A percentile compares a stretch with the other conserved stretches of the same genome.
Conservation (phyloP, 2,888 invertebrate species). For the Agrilus mali region DNA sequence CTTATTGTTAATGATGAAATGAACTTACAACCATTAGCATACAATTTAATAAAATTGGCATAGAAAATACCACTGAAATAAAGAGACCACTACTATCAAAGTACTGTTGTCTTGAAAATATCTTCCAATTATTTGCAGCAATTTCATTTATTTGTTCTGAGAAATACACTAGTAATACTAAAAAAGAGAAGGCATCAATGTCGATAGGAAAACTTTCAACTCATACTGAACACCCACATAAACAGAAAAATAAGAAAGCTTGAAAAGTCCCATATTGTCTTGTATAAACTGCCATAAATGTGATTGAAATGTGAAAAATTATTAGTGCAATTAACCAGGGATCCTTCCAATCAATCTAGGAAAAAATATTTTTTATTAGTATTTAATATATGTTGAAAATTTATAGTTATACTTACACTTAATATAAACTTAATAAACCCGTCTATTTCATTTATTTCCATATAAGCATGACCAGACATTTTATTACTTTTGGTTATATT, state of each 20-base stretch:
- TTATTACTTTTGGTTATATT: neutral
- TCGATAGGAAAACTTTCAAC: neutral
- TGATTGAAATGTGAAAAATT: slow-evolving; percentile 62
- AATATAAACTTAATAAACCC: slow-evolving; percentile 66
- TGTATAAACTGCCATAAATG: slow-evolving; percentile 66
- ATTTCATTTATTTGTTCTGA: slow-evolving; percentile 84
- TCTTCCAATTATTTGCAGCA: slow-evolving; percentile 76
- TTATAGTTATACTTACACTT: slow-evolving; percentile 49
- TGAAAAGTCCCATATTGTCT: slow-evolving; percentile 80
- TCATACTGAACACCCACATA: slow-evolving; percentile 49
- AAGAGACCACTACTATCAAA: slow-evolving; percentile 90
- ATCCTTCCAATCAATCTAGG: slow-evolving; percentile 79
- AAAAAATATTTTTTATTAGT: slow-evolving; percentile 21
- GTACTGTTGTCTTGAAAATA: slow-evolving; percentile 83
- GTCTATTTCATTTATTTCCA: slow-evolving; percentile 61
- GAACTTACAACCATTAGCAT: slow-evolving; percentile 86
- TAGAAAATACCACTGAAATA: slow-evolving; percentile 88
- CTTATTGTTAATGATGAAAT: neutral
- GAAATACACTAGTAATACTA: slow-evolving; percentile 78
- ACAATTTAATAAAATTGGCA: slow-evolving; percentile 82
- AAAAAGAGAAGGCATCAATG: slow-evolving; percentile 27
- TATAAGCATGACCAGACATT: slow-evolving; percentile 47
- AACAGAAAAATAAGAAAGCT: slow-evolving; percentile 64
- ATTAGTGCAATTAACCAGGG: slow-evolving; percentile 73
- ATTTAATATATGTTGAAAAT: slow-evolving; percentile 1